Base-by-base conservation (phyloP, 2,888 invertebrate species). In the Agapostemon virescens region DNA sequence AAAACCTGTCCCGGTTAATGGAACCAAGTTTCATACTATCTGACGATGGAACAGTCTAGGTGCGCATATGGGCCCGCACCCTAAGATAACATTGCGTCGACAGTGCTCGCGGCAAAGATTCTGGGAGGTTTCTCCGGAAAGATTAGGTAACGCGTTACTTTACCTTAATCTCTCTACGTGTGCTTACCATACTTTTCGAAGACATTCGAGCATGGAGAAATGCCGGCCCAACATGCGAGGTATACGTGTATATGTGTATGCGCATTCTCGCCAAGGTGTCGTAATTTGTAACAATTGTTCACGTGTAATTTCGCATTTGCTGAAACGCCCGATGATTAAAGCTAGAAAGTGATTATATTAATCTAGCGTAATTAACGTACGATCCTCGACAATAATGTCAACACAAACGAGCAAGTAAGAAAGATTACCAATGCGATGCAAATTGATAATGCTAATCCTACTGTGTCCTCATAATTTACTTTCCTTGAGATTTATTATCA, bases 131-230 rank as follows among this genome's bases (percentile, higher is more conserved):
- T 81, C 67, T 66, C 74, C 45, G 49, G 61, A 30, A 33, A 78
- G 81, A 81, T 83, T 81, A 74, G 74, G 69, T 72, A 73, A 75
- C 74, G 55, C 81, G 77, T 83, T 77, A 61, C 67, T 74, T 71
- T 69, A 67, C 80, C 70, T 40, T 81, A 78, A 81, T 79, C 72
- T 73, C 42, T 15, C 69, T 52, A 49, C 71, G 69, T 66, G 75
- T 40, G 52, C 69, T 64, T 64, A 64, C 23, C 72, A 26, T 13
- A n/a, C 64, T 81, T 79, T 76, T 76, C 61, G 66, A 20, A 67
- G 69, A 66, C 69, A 66, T 71, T 49, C 55, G 74, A 74, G 79
- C 71, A 20, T 49, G 45, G 72, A 69, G 69, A 64, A 71, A 63
- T 64, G 66, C 26, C 69, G 55, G 20, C 5, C 45, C 36, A 72